Conservation (phyloP, 2,797 vertebrate species). For the Parotocinclus haroldoi region DNA sequence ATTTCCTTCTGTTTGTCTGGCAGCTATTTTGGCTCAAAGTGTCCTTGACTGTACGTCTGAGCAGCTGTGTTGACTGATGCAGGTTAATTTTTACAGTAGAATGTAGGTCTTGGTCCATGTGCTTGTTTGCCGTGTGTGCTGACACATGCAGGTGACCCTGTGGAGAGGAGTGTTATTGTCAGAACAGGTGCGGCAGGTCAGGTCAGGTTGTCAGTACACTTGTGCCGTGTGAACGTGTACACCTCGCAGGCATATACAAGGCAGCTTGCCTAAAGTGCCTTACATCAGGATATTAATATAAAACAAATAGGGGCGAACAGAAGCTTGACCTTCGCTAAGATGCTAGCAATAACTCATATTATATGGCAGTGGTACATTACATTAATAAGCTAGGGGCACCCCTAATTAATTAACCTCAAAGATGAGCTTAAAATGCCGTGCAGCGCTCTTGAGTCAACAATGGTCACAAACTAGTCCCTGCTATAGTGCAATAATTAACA, state of each 20-base stretch:
- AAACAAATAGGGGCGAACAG: conserved; percentile 48
- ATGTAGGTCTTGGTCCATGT: conserved; percentile 23
- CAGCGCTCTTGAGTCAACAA: conserved; percentile 31
- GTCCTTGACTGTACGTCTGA: conserved; percentile 34
- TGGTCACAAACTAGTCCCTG: conserved; percentile 37
- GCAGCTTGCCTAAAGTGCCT: conserved; percentile 32
- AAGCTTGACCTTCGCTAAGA: conserved; percentile 44
- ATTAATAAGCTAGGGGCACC: conserved; percentile 22
- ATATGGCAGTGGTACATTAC: conserved; percentile 26
- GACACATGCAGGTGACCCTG: conserved; percentile 52
- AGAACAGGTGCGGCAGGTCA: conserved; percentile 51
- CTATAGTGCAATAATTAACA: conserved; percentile 30
- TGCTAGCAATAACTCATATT: conserved; percentile 46
- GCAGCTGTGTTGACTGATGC: conserved; percentile 30
- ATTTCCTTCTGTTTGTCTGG: conserved; percentile 46
- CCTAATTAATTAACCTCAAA: conserved; percentile 43
- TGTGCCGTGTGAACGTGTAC: conserved; percentile 25
- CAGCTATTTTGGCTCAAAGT: conserved; percentile 32
- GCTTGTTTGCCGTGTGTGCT: conserved; percentile 34
- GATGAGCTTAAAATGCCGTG: conserved; percentile 34
- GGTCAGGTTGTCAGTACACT: conserved; percentile 47
- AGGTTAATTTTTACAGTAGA: conserved; percentile 36
- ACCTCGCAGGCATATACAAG: conserved; percentile 37
- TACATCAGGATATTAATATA: conserved; percentile 53
- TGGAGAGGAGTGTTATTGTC: conserved; percentile 44